Evolutionary conservation across 2,888 invertebrate species (phyloP), one percentile per base, ranked within the genome.

Genomic region (Pseudococcus viburni): DNA sequence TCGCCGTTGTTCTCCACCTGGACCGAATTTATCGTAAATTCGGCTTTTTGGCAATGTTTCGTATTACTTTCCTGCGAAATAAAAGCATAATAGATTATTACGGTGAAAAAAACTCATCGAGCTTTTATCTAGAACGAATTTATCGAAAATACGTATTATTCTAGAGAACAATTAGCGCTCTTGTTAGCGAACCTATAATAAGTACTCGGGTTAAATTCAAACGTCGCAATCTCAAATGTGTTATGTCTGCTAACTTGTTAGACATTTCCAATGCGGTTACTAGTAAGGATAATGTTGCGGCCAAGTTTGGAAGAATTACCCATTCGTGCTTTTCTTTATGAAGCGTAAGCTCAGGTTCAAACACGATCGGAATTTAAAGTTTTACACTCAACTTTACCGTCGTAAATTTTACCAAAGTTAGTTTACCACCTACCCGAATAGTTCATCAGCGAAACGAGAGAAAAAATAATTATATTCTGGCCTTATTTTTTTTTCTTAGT

Each of bases 21-120:
- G 15, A 88, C 88, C 11, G 83, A 85, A 9, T 59, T 73, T 39
- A 88, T 89, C 17, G 84, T 86, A 26, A 88, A 85, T 46, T 85
- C 88, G 26, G 88, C 86, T 86, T 88, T 86, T 17, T 83, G 87
- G 51, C 86, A 86, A 77, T 85, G 85, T 33, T 64, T 84, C 84
- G 86, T 68, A 68, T 84, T 84, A 51, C 84, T 84, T 48, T 84
- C 86, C 86, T 88, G 73, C 6, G n/a, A 84, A 42, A 39, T 26
- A 55, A 84, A 39, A 84, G 1, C 9, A 19, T 9, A 22, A 64
- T 51, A 51, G 48, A 51, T 42, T 51, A 51, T 51, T 51, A 0
- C 15, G 51, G 26, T 3, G 26, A 33, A 51, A 12, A 15, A 51
- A 51, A 51, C 4, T 15, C 15, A 51, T 15, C 51, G 15, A 51